Base-by-base conservation (phyloP, 2,888 invertebrate species). In the Hemistola chrysoprasaria region DNA sequence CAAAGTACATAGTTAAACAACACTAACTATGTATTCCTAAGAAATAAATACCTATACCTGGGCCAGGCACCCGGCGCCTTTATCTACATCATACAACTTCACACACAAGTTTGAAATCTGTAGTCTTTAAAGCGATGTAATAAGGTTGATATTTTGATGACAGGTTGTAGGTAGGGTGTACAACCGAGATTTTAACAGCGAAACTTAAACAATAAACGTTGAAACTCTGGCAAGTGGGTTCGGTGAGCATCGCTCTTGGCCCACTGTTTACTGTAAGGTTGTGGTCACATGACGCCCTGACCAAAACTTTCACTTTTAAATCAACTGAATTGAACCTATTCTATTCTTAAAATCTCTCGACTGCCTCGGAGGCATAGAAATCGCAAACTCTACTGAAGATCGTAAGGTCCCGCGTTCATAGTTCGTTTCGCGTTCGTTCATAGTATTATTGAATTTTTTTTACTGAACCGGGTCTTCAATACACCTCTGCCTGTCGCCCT, bases 201-300 rank as follows among this genome's bases (percentile, higher is more conserved):
- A 50, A 55, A 55, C 50, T 55, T 55, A 50, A 48, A 55, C 54
- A 52, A 55, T 55, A 55, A 55, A 52, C 52, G 54, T 52, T 34
- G 50, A 41, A 47, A 52, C 47, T 49, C 40, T 39, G 21, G 47
- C 26, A 48, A 50, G 54, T 41, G 52, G 50, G 54, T 43, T 47
- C 39, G 34, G 47, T 42, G 37, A 43, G 47, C 45, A 46, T 50
- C 48, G 40, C 50, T 43, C 48, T 47, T 34, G 45, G 47, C 32
- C 42, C 34, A 34, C 46, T 40, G 54, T 40, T 50, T 46, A 47
- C 47, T 24, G 32, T 40, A 47, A 52, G 34, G 43, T 23, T 22
- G 38, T 8, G 34, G 30, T 20, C 6, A 44, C 43, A 44, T 34
- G 38, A n/a, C n/a, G n/a, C n/a, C n/a, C n/a, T n/a, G n/a, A n/a